These are phyloP conservation scores for Gyps fulvus DNA, from an alignment of 2,113 vertebrate species.

Conservation along the genomic window DNA sequence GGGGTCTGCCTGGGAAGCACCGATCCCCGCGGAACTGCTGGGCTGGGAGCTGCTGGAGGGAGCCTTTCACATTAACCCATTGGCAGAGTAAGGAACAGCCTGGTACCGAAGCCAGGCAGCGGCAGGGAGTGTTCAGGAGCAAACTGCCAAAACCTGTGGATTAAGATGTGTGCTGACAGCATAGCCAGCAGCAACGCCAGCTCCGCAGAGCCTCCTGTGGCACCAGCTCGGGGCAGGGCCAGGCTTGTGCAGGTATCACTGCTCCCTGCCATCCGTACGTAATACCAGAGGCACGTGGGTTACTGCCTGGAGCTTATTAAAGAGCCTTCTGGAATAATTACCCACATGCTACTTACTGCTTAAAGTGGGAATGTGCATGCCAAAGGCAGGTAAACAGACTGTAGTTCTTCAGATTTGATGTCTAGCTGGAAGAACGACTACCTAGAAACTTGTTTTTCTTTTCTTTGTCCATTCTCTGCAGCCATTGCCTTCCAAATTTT, in stretches of 20 bases:
- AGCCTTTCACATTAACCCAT: neutral
- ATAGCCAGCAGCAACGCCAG: neutral
- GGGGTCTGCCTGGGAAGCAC: neutral
- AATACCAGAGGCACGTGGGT: neutral
- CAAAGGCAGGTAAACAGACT: neutral
- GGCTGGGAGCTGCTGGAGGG: neutral
- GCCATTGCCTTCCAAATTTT: neutral
- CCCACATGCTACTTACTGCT: neutral
- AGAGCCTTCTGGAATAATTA: neutral
- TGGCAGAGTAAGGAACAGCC: neutral
- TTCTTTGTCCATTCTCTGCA: neutral
- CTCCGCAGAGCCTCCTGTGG: neutral
- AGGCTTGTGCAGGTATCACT: neutral
- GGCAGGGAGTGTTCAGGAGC: neutral
- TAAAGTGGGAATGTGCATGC: neutral
- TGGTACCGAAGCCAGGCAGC: neutral
- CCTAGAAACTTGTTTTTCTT: neutral
- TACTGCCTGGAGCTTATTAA: neutral
- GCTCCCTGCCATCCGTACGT: neutral
- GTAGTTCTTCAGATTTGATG: neutral
- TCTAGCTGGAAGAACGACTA: neutral
- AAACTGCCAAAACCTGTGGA: neutral
- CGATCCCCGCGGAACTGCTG: neutral
- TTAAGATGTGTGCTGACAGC: slow-evolving; percentile 33
- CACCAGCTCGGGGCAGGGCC: neutral